Conservation (phyloP, 37 sponge, comb jelly and placozoan genomes). For the Eunapius fragilis region DNA sequence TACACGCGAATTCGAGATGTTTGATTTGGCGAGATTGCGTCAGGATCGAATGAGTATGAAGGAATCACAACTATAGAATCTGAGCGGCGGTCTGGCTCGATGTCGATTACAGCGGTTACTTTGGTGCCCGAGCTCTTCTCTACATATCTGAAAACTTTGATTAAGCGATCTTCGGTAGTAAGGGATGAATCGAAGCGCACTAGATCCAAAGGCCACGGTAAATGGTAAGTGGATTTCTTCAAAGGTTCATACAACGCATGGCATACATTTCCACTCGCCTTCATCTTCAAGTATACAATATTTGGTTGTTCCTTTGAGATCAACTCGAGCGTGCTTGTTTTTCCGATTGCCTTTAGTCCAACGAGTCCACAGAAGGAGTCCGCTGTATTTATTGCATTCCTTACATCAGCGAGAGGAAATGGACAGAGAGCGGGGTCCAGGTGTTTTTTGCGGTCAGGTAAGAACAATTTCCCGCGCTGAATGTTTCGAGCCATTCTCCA, state of each 20-base stretch:
- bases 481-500: not conserved
- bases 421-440: not conserved
- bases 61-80: not conserved
- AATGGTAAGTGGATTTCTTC: not conserved
- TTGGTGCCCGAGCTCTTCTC: not conserved
- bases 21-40: not conserved
- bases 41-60: not conserved
- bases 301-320: not conserved
- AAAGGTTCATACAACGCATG: not conserved
- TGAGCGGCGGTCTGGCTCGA: not conserved
- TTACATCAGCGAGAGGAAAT: not conserved
- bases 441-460: not conserved
- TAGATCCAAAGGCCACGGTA: not conserved
- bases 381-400: not conserved
- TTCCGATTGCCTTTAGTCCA: not conserved
- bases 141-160: not conserved
- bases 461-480: not conserved
- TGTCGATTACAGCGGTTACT: not conserved
- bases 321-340: conserved; percentile 3
- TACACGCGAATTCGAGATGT: not conserved
- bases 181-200: not conserved
- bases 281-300: not conserved
- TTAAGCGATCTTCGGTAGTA: not conserved
- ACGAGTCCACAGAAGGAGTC: not conserved
- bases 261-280: not conserved